Evolutionary conservation across 2,797 vertebrate genomes (phyloP), one percentile per base, ranked within the genome.

Genomic region (Alauda arvensis): DNA sequence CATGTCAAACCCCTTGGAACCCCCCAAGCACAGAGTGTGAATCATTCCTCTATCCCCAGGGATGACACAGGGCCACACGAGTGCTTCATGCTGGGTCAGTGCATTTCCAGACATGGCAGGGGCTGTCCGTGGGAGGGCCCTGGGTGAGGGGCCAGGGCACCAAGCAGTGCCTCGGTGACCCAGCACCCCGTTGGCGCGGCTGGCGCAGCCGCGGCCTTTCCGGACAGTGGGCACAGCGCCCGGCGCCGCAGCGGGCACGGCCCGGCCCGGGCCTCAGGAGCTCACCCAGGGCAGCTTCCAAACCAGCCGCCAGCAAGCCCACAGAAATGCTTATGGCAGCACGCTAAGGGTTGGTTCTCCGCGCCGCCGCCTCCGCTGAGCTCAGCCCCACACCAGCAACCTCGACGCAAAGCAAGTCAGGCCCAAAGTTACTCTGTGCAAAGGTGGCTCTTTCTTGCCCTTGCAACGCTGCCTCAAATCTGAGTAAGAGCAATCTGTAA

Each of bases 401-500:
- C 91, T 75, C 71, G 15, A 70, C 76, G 46, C 61, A 72, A 53
- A 51, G 59, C 48, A 46, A 89, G 78, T 18, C 72, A 28, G 91
- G 86, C 92, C 83, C 86, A 90, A 89, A 92, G 92, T 81, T 45
- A 88, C 33, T 67, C 84, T 88, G 91, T 13, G 83, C 91, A 94
- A 92, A 94, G 92, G 92, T 89, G 92, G 45, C 57, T 77, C 56
- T 25, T 49, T 53, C 62, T 34, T 43, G 59, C 67, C 80, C 68
- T 85, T 57, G 91, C 91, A 81, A 78, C 0, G 75, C 43, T 74
- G 89, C 48, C 83, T 85, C 77, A 63, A 91, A 63, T 72, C 75
- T 43, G n/a, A 81, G 67, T 18, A 7, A 85, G 45, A 70, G 23
- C 49, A n/a, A 8, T 37, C 56, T 62, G 20, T 46, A 14, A 76